Conservation (phyloP, 2,888 invertebrate species). For the Venusia cambrica region DNA sequence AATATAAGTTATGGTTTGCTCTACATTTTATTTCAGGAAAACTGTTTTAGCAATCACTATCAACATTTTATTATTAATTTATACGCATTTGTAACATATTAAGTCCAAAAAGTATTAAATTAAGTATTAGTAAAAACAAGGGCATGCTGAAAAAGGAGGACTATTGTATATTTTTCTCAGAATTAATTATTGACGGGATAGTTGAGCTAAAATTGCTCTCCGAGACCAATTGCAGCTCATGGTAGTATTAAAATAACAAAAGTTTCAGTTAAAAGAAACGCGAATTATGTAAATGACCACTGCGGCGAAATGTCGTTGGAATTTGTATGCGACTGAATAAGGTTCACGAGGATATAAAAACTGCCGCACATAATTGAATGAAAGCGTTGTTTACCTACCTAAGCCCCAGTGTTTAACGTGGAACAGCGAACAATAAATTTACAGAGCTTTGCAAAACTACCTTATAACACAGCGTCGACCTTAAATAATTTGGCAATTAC, state of each 20-base stretch:
- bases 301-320: slow-evolving; percentile 24
- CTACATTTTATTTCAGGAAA: slow-evolving; percentile 26
- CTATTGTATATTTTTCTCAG: too few relatives aligned
- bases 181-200: too few relatives aligned
- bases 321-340: slow-evolving; percentile 27
- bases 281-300: slow-evolving; percentile 24
- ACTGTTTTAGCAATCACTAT: too few relatives aligned
- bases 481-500: slow-evolving; percentile 72
- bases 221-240: neutral
- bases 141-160: too few relatives aligned
- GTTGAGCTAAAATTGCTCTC: too few relatives aligned
- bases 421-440: slow-evolving; percentile 59
- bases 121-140: too few relatives aligned
- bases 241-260: slow-evolving; percentile 7
- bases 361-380: slow-evolving; percentile 45
- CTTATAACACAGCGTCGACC: slow-evolving; percentile 47
- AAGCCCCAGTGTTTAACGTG: slow-evolving; percentile 25
- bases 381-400: slow-evolving; percentile 23
- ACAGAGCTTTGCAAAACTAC: slow-evolving; percentile 49
- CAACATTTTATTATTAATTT: too few relatives aligned
- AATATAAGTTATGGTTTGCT: slow-evolving; percentile 39
- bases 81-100: too few relatives aligned
- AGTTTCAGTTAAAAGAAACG: slow-evolving; percentile 15
- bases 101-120: too few relatives aligned
- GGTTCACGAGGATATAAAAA: slow-evolving; percentile 25